phyloP scores from a whole-genome alignment of 2,888 invertebrate species.

The Busseola fusca region DNA sequence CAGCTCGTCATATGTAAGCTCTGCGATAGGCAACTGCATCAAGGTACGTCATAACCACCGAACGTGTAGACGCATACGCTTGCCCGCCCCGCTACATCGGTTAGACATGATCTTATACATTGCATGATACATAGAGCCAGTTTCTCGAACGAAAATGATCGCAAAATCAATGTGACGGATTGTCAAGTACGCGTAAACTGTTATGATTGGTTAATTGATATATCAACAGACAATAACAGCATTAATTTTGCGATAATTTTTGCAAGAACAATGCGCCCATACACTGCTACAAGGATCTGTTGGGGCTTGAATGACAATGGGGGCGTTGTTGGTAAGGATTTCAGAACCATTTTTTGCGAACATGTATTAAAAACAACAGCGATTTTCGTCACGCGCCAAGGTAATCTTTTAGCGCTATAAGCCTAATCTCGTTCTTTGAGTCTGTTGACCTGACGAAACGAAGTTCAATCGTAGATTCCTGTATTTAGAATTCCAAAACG shows the following conservation, averaged over 20 bases:
- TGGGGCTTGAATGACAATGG: not conserved
- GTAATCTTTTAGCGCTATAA: slow-evolving; percentile 1
- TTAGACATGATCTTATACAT: slow-evolving; percentile 48
- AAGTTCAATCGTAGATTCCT: slow-evolving; percentile 18
- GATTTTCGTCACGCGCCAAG: slow-evolving; percentile 1
- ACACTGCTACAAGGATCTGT: slow-evolving; percentile 1
- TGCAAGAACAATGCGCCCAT: not conserved
- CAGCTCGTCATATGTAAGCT: slow-evolving; percentile 90
- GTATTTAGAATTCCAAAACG: not conserved
- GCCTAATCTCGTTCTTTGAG: slow-evolving; percentile 15
- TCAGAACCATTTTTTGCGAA: not conserved
- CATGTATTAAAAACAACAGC: not conserved
- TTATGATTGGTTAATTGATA: not conserved
- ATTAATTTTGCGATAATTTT: not conserved
- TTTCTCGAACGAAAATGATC: not conserved
- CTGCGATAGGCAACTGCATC: slow-evolving; percentile 89
- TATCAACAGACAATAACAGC: not conserved
- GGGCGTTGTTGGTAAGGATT: not conserved
- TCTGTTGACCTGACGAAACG: slow-evolving; percentile 7
- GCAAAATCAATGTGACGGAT: not conserved
- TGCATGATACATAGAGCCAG: slow-evolving; percentile 44
- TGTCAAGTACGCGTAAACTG: not conserved
- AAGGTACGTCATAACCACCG: slow-evolving; percentile 84
- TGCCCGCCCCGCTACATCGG: slow-evolving; percentile 53
- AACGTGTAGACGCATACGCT: slow-evolving; percentile 69